Percentiles rank a stretch among this genome's conserved stretches.
Evolutionary conservation across 2,113 vertebrate species (phyloP).

Genomic region (Eurypyga helias): DNA sequence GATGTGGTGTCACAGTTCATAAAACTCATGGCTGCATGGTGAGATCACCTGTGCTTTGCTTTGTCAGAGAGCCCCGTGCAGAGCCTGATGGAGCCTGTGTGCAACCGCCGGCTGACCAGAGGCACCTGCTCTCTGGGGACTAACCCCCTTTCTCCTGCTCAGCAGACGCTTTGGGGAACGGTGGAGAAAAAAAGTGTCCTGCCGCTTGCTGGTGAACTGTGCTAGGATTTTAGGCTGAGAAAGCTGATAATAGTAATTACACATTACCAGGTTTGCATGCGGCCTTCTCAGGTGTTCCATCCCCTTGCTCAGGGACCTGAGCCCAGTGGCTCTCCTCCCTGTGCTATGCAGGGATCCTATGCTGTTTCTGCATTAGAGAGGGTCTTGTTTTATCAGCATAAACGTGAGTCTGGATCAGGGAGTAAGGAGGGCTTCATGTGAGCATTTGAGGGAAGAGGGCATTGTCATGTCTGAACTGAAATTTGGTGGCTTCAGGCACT

Average conservation of each 20-base stretch:
- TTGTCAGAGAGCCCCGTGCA: background rate
- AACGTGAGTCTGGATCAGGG: background rate
- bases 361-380: background rate
- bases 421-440: background rate
- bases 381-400: background rate
- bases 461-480: accelerated
- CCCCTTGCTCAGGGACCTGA: background rate
- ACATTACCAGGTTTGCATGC: background rate
- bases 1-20: background rate
- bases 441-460: background rate
- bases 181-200: background rate
- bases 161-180: background rate
- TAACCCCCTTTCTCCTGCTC: background rate
- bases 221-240: background rate
- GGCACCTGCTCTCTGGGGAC: background rate
- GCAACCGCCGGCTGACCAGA: background rate
- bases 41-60: background rate
- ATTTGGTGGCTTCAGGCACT: background rate
- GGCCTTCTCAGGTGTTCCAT: background rate
- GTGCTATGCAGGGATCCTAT: background rate
- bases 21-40: background rate
- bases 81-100: background rate
- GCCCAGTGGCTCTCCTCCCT: background rate
- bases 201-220: background rate
- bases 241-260: background rate